Percentiles rank a stretch among this genome's conserved stretches.
phyloP scores from a whole-genome alignment of 2,113 vertebrate species.

The Corvus moneduloides region DNA sequence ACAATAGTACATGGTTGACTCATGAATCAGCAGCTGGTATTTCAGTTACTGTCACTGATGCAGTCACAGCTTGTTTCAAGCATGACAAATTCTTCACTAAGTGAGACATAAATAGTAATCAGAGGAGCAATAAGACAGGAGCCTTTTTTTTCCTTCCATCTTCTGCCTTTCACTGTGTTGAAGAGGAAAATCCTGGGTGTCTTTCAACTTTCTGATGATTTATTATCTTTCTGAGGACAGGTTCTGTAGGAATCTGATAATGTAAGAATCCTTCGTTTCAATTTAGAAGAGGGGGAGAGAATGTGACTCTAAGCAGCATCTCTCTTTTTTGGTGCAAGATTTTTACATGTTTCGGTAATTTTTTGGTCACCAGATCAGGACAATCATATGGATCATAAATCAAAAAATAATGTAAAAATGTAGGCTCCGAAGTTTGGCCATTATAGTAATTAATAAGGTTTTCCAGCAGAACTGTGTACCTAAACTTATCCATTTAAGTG shows the following conservation, averaged over 20 bases:
- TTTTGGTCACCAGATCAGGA: not conserved
- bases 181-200: not conserved
- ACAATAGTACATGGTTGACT: not conserved
- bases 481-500: not conserved
- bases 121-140: not conserved
- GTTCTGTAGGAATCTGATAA: not conserved
- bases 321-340: not conserved
- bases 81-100: not conserved
- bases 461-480: not conserved
- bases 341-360: not conserved
- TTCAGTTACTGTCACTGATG: not conserved
- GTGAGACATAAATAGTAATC: not conserved
- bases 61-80: not conserved
- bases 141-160: not conserved
- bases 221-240: not conserved
- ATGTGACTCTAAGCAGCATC: not conserved
- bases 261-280: not conserved
- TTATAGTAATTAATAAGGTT: not conserved
- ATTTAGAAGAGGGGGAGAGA: not conserved
- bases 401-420: not conserved
- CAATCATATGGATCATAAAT: not conserved
- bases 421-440: not conserved
- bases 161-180: not conserved
- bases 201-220: not conserved
- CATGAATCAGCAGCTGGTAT: not conserved